Percentiles rank a stretch among this genome's conserved stretches.
These are phyloP conservation scores for Drosophila pruinosa DNA, from an alignment of 1,140 invertebrate species.

Conservation along the genomic window DNA sequence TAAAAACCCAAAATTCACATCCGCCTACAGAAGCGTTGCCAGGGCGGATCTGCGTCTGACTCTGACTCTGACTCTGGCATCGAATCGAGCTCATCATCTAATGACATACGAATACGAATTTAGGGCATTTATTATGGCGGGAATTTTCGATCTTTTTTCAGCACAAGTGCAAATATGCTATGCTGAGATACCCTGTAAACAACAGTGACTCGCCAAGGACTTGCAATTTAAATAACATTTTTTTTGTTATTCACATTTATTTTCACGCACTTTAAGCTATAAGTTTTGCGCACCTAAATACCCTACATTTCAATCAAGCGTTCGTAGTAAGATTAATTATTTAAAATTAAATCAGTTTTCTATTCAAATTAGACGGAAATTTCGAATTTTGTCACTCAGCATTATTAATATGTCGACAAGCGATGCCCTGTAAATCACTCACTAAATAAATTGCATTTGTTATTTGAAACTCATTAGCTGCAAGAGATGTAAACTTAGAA, in stretches of 20 bases:
- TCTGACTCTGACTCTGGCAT: not conserved
- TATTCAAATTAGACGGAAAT: not conserved
- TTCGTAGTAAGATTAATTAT: not conserved
- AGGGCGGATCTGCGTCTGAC: conserved; percentile 10
- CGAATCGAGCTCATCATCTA: conserved; percentile 21
- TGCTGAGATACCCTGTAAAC: not conserved
- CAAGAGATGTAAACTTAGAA: no score
- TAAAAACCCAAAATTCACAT: conserved; percentile 58
- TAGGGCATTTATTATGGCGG: conserved; percentile 33
- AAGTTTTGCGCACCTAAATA: not conserved
- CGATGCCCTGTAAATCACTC: no score
- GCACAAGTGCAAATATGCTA: not conserved
- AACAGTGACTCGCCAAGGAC: no score
- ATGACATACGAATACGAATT: conserved; percentile 21
- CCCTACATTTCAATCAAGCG: not conserved
- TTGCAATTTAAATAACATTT: not conserved
- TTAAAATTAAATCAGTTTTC: not conserved
- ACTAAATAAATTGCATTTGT: no score
- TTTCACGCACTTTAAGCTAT: not conserved
- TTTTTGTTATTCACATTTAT: not conserved
- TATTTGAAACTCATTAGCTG: no score
- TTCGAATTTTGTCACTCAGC: not conserved
- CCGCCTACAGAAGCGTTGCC: conserved; percentile 45
- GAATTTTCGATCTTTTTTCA: conserved; percentile 12
- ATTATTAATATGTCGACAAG: not conserved